Evolutionary conservation across 2,113 vertebrate genomes (phyloP).

Genomic region (Psittacula cyanocephala): DNA sequence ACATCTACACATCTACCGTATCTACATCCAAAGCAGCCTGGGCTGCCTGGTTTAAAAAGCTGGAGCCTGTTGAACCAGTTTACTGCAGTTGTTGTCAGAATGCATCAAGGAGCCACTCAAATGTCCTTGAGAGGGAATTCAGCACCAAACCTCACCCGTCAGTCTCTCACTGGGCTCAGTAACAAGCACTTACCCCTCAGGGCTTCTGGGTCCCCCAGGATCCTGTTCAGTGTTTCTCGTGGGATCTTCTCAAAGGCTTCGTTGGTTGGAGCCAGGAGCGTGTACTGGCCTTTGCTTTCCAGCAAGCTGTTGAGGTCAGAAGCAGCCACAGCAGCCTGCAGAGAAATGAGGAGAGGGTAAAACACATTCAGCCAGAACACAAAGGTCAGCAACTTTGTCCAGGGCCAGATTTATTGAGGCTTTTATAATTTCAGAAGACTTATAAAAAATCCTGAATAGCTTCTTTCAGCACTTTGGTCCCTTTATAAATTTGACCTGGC

Average conservation of each 20-base stretch:
- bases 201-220: slow-evolving; percentile 92
- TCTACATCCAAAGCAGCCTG: not conserved
- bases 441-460: slow-evolving; percentile 1
- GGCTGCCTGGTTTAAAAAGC: not conserved
- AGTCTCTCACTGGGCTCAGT: not conserved
- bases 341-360: not conserved
- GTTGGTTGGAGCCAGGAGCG: slow-evolving; percentile 92
- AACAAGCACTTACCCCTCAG: slow-evolving; percentile 81
- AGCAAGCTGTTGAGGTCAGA: slow-evolving; percentile 86
- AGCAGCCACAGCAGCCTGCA: slow-evolving; percentile 88
- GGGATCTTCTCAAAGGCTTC: slow-evolving; percentile 95
- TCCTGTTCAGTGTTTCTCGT: slow-evolving; percentile 86
- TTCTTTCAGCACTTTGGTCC: slow-evolving; percentile 33
- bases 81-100: not conserved
- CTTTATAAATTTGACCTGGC: not conserved
- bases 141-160: not conserved
- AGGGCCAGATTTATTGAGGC: not conserved
- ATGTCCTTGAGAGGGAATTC: not conserved
- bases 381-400: not conserved
- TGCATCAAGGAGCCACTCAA: not conserved
- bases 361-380: not conserved
- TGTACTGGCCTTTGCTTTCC: slow-evolving; percentile 87
- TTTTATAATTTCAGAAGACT: slow-evolving; percentile 5
- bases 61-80: not conserved
- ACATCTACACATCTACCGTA: not conserved